These are phyloP conservation scores for Drosophila sordidula DNA, from an alignment of 2,888 invertebrate species.

Conservation along the genomic window DNA sequence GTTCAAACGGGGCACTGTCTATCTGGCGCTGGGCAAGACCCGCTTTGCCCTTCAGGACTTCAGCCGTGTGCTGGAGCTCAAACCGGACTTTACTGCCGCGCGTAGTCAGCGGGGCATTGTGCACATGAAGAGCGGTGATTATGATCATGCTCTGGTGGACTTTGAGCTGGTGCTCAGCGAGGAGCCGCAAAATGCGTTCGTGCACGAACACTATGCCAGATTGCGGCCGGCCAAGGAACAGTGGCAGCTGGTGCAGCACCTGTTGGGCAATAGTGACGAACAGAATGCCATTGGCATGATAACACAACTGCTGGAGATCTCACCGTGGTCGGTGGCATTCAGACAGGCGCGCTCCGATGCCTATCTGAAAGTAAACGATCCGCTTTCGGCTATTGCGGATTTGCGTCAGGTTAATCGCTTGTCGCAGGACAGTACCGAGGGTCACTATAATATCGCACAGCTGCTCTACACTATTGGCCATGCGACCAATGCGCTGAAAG, in stretches of 20 bases:
- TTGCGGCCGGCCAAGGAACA: slow-evolving; percentile 88
- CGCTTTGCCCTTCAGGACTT: slow-evolving; percentile 98
- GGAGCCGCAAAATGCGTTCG: slow-evolving; percentile 93
- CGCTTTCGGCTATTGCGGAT: slow-evolving; percentile 95
- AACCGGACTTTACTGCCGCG: slow-evolving; percentile 97
- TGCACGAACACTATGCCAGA: slow-evolving; percentile 88
- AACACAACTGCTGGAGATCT: slow-evolving; percentile 90
- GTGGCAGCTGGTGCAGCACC: slow-evolving; percentile 88
- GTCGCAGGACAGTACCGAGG: slow-evolving; percentile 95
- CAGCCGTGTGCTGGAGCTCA: slow-evolving; percentile 95
- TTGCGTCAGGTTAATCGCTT: slow-evolving; percentile 95
- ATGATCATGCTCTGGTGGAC: slow-evolving; percentile 92
- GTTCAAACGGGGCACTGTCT: slow-evolving; percentile 98
- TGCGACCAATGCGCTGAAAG: slow-evolving; percentile 94
- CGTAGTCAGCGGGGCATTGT: slow-evolving; percentile 93
- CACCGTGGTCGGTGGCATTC: slow-evolving; percentile 95
- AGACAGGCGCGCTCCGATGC: slow-evolving; percentile 95
- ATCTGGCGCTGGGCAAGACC: slow-evolving; percentile 97
- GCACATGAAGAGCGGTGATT: slow-evolving; percentile 94
- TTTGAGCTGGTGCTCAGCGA: slow-evolving; percentile 90
- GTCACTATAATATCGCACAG: slow-evolving; percentile 88
- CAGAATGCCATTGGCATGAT: slow-evolving; percentile 88
- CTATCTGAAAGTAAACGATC: slow-evolving; percentile 91
- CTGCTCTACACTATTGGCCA: slow-evolving; percentile 96
- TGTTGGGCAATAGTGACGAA: slow-evolving; percentile 87